phyloP scores from a whole-genome alignment of 1,140 invertebrate species.

The Pachypeltis micranthus region DNA sequence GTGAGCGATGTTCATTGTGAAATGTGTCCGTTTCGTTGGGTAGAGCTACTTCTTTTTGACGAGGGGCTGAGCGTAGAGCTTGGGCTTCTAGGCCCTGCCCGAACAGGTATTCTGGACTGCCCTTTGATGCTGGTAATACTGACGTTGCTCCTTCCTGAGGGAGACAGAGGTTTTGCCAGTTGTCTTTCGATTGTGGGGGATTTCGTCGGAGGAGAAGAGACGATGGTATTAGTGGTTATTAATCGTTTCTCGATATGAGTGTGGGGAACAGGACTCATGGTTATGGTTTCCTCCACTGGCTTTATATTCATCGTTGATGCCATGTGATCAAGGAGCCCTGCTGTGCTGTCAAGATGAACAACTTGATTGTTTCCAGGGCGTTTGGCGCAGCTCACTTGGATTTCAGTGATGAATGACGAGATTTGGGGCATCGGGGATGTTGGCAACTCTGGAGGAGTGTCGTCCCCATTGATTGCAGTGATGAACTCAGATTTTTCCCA shows the following conservation, averaged over 20 bases:
- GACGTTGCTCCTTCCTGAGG: slow-evolving; percentile 13
- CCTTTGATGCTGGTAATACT: slow-evolving; percentile 18
- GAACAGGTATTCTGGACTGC: slow-evolving; percentile 18
- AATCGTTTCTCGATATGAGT: neutral
- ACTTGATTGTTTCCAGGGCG: neutral
- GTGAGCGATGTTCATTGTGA: slow-evolving; percentile 7
- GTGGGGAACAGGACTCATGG: neutral
- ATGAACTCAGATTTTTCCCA: slow-evolving; percentile 21
- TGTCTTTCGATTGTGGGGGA: neutral
- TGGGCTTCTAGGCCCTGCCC: slow-evolving; percentile 17
- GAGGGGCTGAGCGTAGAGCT: slow-evolving; percentile 12
- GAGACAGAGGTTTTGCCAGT: neutral
- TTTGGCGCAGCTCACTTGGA: slow-evolving; percentile 20
- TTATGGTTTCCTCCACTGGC: neutral
- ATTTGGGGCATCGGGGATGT: slow-evolving; percentile 35
- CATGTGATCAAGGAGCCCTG: slow-evolving; percentile 10
- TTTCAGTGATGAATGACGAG: slow-evolving; percentile 24
- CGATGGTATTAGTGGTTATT: neutral
- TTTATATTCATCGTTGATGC: slow-evolving; percentile 11
- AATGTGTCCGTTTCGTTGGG: slow-evolving; percentile 17
- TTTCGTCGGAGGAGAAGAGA: slow-evolving; percentile 2
- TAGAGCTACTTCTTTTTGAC: slow-evolving; percentile 6
- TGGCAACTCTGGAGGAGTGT: slow-evolving; percentile 34
- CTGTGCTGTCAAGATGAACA: slow-evolving; percentile 10
- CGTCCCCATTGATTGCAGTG: slow-evolving; percentile 25